A percentile compares a stretch with the other conserved stretches of the same genome.
Conservation (phyloP, 2,888 invertebrate species). For the Athalia cordata region DNA sequence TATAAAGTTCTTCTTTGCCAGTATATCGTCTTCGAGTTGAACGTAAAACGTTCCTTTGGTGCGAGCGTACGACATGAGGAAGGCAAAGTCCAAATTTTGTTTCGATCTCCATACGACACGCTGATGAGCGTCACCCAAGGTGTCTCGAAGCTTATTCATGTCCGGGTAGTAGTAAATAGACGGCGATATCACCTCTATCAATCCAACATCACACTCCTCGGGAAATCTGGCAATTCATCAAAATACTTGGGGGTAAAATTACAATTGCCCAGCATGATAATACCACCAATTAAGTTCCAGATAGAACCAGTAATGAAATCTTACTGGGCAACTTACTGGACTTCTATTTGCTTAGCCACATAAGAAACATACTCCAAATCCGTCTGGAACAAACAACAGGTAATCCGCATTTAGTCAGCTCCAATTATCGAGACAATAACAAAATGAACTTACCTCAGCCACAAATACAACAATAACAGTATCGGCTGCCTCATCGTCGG, state of each 20-base stretch:
- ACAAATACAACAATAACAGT: conserved; percentile 90
- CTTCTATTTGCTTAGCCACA: conserved; percentile 85
- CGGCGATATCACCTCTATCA: conserved; percentile 93
- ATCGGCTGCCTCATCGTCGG: conserved; percentile 82
- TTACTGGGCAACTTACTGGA: conserved; percentile 77
- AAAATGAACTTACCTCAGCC: conserved; percentile 80
- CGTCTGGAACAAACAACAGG: conserved; percentile 75
- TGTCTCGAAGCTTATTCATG: conserved; percentile 83
- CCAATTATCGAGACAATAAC: background rate
- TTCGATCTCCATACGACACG: conserved; percentile 94
- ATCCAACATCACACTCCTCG: conserved; percentile 83
- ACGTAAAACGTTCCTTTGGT: conserved; percentile 92
- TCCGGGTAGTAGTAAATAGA: conserved; percentile 91
- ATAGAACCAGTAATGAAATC: conserved; percentile 7
- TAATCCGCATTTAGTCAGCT: background rate
- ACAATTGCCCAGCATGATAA: too few relatives aligned
- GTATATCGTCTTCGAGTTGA: conserved; percentile 95
- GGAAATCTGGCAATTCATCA: conserved; percentile 79
- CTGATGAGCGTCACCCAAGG: conserved; percentile 90
- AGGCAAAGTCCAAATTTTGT: conserved; percentile 95
- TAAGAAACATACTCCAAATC: conserved; percentile 85
- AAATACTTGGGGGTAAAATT: conserved; percentile 16
- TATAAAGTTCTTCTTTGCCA: conserved; percentile 90
- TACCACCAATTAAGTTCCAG: too few relatives aligned
- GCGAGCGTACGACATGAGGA: conserved; percentile 95